These are phyloP conservation scores for Myiotriccus ornatus DNA, from an alignment of 2,797 vertebrate species.

Conservation along the genomic window DNA sequence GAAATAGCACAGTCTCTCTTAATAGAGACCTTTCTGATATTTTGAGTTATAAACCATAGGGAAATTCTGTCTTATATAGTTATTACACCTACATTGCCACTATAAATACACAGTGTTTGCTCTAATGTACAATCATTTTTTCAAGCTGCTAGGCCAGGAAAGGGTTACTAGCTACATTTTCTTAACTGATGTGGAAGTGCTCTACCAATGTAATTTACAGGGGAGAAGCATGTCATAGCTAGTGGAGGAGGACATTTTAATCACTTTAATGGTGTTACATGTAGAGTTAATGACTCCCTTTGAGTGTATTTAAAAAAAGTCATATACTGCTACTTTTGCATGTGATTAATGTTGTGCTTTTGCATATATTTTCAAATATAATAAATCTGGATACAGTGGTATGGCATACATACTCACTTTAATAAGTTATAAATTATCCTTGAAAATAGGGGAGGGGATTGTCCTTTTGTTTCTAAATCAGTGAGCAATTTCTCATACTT, in stretches of 20 bases:
- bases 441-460: neutral
- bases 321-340: slow-evolving; percentile 16
- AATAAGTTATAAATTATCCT: neutral
- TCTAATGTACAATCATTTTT: neutral
- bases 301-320: slow-evolving; percentile 42
- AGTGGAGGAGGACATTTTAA: slow-evolving; percentile 70
- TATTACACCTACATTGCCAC: neutral
- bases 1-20: neutral
- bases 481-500: neutral
- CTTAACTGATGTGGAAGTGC: slow-evolving; percentile 44
- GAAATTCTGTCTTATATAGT: neutral
- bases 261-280: slow-evolving; percentile 65
- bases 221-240: slow-evolving; percentile 64
- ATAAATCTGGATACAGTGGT: neutral
- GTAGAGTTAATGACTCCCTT: slow-evolving; percentile 68
- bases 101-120: neutral
- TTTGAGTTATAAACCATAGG: neutral
- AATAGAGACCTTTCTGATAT: neutral
- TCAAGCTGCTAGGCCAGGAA: slow-evolving; percentile 62
- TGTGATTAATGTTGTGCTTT: slow-evolving; percentile 13
- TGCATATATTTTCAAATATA: slow-evolving; percentile 27
- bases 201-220: slow-evolving; percentile 51
- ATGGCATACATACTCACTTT: neutral
- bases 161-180: slow-evolving; percentile 60
- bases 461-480: neutral